phyloP scores from a whole-genome alignment of 1,140 invertebrate genomes.

The Sitodiplosis mosellana region DNA sequence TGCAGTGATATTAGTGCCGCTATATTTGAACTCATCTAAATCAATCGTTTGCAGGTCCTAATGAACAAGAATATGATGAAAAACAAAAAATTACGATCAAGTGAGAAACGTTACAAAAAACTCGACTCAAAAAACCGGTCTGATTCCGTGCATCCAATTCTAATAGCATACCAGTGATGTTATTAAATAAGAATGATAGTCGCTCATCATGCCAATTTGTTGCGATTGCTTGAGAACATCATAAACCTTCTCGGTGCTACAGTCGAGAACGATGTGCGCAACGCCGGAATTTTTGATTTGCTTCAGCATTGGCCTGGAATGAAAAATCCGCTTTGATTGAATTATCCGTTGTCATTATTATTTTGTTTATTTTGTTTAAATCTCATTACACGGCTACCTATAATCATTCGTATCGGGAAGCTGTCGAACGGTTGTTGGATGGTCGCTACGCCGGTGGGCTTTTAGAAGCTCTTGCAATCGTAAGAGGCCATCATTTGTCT shows the following conservation, averaged over 20 bases:
- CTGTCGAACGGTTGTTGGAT: slow-evolving; percentile 62
- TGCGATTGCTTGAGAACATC: slow-evolving; percentile 79
- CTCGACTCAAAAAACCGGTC: background rate
- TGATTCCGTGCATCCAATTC: background rate
- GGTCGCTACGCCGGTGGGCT: slow-evolving; percentile 64
- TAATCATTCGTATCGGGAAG: slow-evolving; percentile 62
- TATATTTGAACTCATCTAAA: slow-evolving; percentile 83
- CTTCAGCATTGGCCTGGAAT: slow-evolving; percentile 61
- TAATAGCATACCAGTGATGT: slow-evolving; percentile 54
- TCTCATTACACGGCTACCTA: slow-evolving; percentile 33
- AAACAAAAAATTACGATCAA: background rate
- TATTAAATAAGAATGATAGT: slow-evolving; percentile 80
- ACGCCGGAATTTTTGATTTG: slow-evolving; percentile 81
- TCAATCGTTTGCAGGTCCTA: slow-evolving; percentile 80
- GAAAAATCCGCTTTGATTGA: slow-evolving; percentile 6
- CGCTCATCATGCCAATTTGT: slow-evolving; percentile 89
- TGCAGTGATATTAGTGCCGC: slow-evolving; percentile 82
- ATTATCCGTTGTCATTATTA: no score
- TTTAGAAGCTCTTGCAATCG: slow-evolving; percentile 83
- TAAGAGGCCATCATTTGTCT: slow-evolving; percentile 84
- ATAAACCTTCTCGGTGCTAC: slow-evolving; percentile 64
- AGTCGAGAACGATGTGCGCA: slow-evolving; percentile 82
- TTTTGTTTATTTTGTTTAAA: background rate
- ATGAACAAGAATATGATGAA: slow-evolving; percentile 2
- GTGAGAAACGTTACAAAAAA: background rate